These are phyloP conservation scores for Ophion ellenae DNA, from an alignment of 2,888 invertebrate species.

Conservation along the genomic window DNA sequence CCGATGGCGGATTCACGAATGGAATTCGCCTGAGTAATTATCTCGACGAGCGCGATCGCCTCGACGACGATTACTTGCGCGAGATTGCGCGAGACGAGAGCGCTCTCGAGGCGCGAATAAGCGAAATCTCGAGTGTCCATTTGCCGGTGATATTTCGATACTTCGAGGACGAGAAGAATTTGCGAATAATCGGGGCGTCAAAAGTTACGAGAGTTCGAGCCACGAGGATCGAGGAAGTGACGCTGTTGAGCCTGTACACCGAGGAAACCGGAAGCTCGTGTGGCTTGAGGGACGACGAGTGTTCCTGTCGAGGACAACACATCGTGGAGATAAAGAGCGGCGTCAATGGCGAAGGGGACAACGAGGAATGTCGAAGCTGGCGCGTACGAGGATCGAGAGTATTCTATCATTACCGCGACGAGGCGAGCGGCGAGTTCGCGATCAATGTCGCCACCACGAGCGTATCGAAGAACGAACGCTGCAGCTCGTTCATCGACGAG, in stretches of 20 bases:
- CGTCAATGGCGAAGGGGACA: not conserved
- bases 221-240: constrained; percentile 56
- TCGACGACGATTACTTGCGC: constrained; percentile 8
- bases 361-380: constrained; percentile 46
- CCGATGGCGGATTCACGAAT: constrained; percentile 69
- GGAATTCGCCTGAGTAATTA: constrained; percentile 54
- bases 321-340: constrained; percentile 66
- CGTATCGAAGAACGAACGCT: constrained; percentile 70
- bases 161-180: constrained; percentile 70
- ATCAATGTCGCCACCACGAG: constrained; percentile 71
- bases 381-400: constrained; percentile 59
- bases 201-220: constrained; percentile 68
- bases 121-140: constrained; percentile 18
- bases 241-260: constrained; percentile 72
- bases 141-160: constrained; percentile 71
- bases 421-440: constrained; percentile 64
- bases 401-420: constrained; percentile 70
- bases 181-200: constrained; percentile 65
- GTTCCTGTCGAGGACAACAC: constrained; percentile 73
- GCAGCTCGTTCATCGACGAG: constrained; percentile 56
- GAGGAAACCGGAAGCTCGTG: constrained; percentile 71
- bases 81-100: constrained; percentile 42
- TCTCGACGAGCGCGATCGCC: constrained; percentile 12
- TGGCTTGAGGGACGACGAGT: constrained; percentile 68
- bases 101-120: constrained; percentile 63